Percentiles rank a stretch among this genome's conserved stretches.
Evolutionary conservation across 2,113 vertebrate species (phyloP).

Genomic region (Cariama cristata): DNA sequence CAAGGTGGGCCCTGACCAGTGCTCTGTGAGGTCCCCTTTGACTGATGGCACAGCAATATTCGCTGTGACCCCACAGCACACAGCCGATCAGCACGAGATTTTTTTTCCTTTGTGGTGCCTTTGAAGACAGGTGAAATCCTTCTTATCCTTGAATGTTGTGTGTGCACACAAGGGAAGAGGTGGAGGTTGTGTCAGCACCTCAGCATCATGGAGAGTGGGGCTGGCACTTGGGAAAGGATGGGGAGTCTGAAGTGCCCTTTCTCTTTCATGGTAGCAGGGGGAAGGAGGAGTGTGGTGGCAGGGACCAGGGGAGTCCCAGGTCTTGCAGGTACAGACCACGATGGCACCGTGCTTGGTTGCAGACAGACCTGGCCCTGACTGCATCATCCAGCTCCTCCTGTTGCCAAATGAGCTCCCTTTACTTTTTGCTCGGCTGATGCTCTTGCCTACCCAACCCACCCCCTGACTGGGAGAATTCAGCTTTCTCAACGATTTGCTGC

Average conservation of each 20-base stretch:
- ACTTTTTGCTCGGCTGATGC: background rate
- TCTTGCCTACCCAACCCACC: background rate
- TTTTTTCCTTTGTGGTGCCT: background rate
- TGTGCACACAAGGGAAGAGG: background rate
- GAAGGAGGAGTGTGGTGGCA: background rate
- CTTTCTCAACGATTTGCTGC: background rate
- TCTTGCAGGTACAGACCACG: background rate
- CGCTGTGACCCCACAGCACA: accelerated
- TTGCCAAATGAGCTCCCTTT: background rate
- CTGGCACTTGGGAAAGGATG: background rate
- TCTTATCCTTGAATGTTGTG: background rate
- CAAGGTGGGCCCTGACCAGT: background rate
- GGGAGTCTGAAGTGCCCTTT: background rate
- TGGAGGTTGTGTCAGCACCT: background rate
- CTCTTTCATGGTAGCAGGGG: background rate
- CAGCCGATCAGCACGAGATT: accelerated
- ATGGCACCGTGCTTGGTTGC: accelerated
- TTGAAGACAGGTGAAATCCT: background rate
- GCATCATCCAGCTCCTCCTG: background rate
- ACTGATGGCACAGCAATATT: background rate
- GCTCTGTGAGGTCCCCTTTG: background rate
- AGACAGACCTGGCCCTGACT: background rate
- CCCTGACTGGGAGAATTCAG: background rate
- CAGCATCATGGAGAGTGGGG: accelerated
- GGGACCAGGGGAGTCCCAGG: accelerated